Evolutionary conservation across 1,140 invertebrate genomes (phyloP).

Genomic region (Drosophila nasuta): DNA sequence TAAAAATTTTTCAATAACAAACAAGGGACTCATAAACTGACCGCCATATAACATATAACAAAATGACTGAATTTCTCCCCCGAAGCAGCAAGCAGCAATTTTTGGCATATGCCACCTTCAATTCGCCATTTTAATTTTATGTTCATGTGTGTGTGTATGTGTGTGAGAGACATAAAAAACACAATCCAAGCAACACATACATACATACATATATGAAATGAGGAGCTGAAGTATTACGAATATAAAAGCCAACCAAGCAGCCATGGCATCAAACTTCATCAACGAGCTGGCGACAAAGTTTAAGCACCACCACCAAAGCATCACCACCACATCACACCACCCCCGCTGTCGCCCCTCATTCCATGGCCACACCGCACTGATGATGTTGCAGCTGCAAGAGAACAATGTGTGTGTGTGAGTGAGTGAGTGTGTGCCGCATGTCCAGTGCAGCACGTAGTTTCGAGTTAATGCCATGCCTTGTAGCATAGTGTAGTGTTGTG

Average conservation of each 20-base stretch:
- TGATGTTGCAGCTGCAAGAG: slow-evolving; percentile 20
- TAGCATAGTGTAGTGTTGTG: slow-evolving; percentile 29
- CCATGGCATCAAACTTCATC: slow-evolving; percentile 76
- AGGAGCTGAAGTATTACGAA: slow-evolving; percentile 52
- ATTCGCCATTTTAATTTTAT: slow-evolving; percentile 68
- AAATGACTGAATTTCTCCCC: slow-evolving; percentile 49
- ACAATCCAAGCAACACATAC: slow-evolving; percentile 28
- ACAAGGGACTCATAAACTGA: slow-evolving; percentile 46
- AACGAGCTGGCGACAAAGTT: slow-evolving; percentile 77
- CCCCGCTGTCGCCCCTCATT: too few relatives aligned
- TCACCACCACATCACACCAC: background rate
- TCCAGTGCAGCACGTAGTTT: slow-evolving; percentile 62
- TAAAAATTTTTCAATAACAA: slow-evolving; percentile 46
- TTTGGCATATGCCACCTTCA: slow-evolving; percentile 67
- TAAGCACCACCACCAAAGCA: slow-evolving; percentile 54
- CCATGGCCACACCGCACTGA: background rate
- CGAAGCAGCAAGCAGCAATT: slow-evolving; percentile 13
- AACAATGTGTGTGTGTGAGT: slow-evolving; percentile 29
- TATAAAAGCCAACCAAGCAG: slow-evolving; percentile 63
- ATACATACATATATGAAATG: slow-evolving; percentile 36
- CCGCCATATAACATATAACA: slow-evolving; percentile 53
- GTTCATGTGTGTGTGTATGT: background rate
- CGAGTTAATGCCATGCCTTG: slow-evolving; percentile 45
- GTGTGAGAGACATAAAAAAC: slow-evolving; percentile 56
- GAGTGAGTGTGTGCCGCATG: slow-evolving; percentile 25